Conservation (phyloP, 2,888 invertebrate genomes). For the Trachelus tabidus region DNA sequence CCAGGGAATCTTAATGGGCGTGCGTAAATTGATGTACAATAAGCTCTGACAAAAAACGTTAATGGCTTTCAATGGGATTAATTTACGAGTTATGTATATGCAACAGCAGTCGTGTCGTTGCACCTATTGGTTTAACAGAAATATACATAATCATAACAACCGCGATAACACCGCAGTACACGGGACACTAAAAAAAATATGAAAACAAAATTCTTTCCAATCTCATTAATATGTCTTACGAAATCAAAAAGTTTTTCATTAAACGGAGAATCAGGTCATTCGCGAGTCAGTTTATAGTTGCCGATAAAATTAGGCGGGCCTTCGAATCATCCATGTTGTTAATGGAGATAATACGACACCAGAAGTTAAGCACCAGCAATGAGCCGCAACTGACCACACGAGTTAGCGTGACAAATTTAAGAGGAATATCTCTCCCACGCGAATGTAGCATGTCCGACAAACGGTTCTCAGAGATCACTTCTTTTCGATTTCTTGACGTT, state of each 20-base stretch:
- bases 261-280: not conserved
- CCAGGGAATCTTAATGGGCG: constrained; percentile 37
- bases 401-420: not conserved
- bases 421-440: not conserved
- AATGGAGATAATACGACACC: not conserved
- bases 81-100: constrained; percentile 31
- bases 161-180: not conserved
- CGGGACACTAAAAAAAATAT: not conserved
- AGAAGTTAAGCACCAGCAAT: not conserved
- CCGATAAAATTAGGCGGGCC: not conserved
- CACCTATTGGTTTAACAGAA: not conserved
- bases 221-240: not conserved
- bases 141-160: not conserved
- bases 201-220: not conserved
- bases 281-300: not conserved
- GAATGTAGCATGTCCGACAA: not conserved
- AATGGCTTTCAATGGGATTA: constrained; percentile 51
- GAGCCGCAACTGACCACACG: not conserved
- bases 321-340: not conserved
- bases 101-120: not conserved
- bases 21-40: constrained; percentile 48
- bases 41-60: constrained; percentile 44
- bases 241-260: not conserved
- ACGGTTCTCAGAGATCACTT: not conserved
- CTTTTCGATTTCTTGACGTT: not conserved